Evolutionary conservation across 2,888 invertebrate species (phyloP), one percentile per base, ranked within the genome.

Genomic region (Fragum sueziense): DNA sequence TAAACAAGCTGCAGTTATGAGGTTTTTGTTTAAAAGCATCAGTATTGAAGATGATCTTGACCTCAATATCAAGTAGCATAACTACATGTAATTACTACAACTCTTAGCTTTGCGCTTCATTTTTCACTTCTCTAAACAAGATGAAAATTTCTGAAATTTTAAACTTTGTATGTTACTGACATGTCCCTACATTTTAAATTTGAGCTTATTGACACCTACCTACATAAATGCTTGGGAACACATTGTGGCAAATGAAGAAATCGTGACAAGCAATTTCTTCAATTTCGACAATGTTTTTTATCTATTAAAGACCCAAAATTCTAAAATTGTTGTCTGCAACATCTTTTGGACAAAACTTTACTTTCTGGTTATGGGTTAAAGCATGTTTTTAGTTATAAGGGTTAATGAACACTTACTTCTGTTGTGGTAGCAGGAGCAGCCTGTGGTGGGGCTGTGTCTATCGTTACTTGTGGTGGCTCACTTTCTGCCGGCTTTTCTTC

Each of bases 361-460:
- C 11, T 11, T 3, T 22, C 11, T 22, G 25, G 22, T 54, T n/a
- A 54, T 2, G 11, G 14, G 11, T 17, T 3, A 31, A n/a, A 17
- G 22, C 29, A 59, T 33, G n/a, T n/a, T n/a, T n/a, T n/a, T n/a
- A n/a, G n/a, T n/a, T n/a, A n/a, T n/a, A n/a, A n/a, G n/a, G n/a
- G n/a, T n/a, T n/a, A n/a, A n/a, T n/a, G 27, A 25, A 11, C 37
- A 51, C 51, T 25, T 51, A 74, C 87, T 81, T 87, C 89, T 65
- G 87, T 88, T 20, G 88, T 88, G 4, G 88, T 87, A 31, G 88
- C 88, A 11, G 89, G 87, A 9, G 89, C 82, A 0, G 85, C 74
- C 37, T 82, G 85, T 70, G 85, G 85, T 3, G 83, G 80, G n/a
- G 80, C 70, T 14, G 65, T 37, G 33, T 84, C 80, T 61, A 82